These are phyloP conservation scores for Siniperca knerii DNA, from an alignment of 2,113 vertebrate genomes.

Conservation along the genomic window DNA sequence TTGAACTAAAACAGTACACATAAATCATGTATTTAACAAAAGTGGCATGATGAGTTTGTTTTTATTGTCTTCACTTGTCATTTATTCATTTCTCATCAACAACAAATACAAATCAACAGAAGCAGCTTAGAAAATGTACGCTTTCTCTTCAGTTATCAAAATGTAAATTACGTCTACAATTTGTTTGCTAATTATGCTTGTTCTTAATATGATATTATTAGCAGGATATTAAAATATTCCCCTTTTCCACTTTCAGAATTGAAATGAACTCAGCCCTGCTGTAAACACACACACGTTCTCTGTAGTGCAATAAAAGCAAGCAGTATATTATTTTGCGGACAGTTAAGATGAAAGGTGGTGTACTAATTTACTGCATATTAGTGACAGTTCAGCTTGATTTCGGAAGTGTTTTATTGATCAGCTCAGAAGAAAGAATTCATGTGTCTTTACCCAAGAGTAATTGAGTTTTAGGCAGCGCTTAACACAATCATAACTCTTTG, in stretches of 20 bases:
- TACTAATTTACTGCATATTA: constrained; percentile 36
- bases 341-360: neutral
- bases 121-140: neutral
- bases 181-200: constrained; percentile 11
- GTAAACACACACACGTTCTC: constrained; percentile 12
- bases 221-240: neutral
- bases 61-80: constrained; percentile 46
- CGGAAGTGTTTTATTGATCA: constrained; percentile 31
- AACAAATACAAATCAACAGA: constrained; percentile 12
- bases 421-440: constrained; percentile 56
- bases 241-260: neutral
- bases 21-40: constrained; percentile 80
- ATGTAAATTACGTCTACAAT: constrained; percentile 25
- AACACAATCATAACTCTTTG: constrained; percentile 59
- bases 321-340: constrained; percentile 8
- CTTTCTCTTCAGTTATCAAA: constrained; percentile 26
- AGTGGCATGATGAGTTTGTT: constrained; percentile 32
- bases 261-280: neutral
- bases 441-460: constrained; percentile 23
- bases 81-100: constrained; percentile 34
- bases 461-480: constrained; percentile 33
- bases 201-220: constrained; percentile 3
- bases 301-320: constrained; percentile 7
- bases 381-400: constrained; percentile 41
- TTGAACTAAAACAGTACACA: constrained; percentile 76